Evolutionary conservation across 1,140 invertebrate species (phyloP), one percentile per base, ranked within the genome.

Genomic region (Ceratitis capitata): DNA sequence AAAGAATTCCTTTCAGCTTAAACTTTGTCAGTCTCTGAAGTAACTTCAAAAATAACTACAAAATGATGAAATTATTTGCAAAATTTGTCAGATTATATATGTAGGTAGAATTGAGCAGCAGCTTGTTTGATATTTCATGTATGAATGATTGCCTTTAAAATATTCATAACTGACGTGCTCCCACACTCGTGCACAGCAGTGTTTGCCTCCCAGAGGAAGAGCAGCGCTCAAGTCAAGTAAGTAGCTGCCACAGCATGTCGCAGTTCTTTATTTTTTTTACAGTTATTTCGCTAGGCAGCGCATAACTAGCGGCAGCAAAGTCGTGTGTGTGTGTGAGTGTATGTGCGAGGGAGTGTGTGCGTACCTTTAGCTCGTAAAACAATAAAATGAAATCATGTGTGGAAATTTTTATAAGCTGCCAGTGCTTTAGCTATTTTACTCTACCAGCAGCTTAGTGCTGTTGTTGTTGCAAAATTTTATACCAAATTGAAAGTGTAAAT

Each of bases 381-480:
- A 78, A 78, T 78, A 78, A 78, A 78, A 45, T 78, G 39, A 78
- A 78, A 78, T 78, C 69, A 78, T 78, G 69, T 78, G 69, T 45
- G 69, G 39, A 78, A 42, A 78, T 78, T 78, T 78, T 78, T 78
- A 78, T 78, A 78, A 78, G 69, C 69, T 78, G 35, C 19, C 19
- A 78, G 69, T 26, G 69, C 69, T 78, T 78, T 69, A 78, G 35
- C n/a, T 39, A 78, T 69, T 69, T 39, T 4, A 16, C 61, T n/a
- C 32, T 32, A 1, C 61, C 35, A 69, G 19, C 29, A 35, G 19
- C 3, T 2, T 74, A n/a, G 19, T 32, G 5, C n/a, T 74, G 10
- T 45, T 78, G n/a, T 78, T 78, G 39, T 78, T 45, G n/a, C n/a
- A 5, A 56, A 5, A 56, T 78, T 78, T 45, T 23, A 6, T 23